A percentile compares a stretch with the other conserved stretches of the same genome.
Evolutionary conservation across 2,888 invertebrate genomes (phyloP).

Genomic region (Xanthorhoe spadicearia): DNA sequence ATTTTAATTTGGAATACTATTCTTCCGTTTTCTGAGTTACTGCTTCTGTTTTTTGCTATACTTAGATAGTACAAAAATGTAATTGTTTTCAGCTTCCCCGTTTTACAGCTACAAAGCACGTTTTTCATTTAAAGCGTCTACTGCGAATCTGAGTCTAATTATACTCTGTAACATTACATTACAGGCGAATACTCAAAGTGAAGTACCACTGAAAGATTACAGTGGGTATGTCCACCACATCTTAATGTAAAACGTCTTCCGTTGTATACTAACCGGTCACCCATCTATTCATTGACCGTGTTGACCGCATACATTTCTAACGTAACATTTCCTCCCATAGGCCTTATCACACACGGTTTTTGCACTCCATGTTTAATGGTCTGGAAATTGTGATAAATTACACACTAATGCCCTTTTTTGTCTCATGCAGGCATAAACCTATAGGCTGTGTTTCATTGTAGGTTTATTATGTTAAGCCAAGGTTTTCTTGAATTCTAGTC

Average conservation of each 20-base stretch:
- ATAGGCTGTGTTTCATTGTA: constrained; percentile 66
- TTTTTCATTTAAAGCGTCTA: no score
- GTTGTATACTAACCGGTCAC: not conserved
- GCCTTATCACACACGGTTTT: constrained; percentile 78
- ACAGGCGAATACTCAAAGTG: no score
- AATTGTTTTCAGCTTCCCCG: no score
- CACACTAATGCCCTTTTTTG: constrained; percentile 76
- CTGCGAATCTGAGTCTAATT: no score
- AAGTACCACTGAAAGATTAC: no score
- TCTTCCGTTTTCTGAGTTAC: no score
- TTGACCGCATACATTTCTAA: constrained; percentile 53
- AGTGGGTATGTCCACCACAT: not conserved
- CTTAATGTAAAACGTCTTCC: not conserved
- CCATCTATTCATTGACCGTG: not conserved
- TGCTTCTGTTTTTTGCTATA: no score
- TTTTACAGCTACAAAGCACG: no score
- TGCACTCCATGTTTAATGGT: constrained; percentile 78
- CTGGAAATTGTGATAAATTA: constrained; percentile 82
- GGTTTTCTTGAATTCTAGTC: constrained; percentile 20
- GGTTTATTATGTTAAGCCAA: constrained; percentile 45
- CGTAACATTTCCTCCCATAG: constrained; percentile 69
- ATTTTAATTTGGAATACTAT: constrained; percentile 2
- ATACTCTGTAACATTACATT: no score
- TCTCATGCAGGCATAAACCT: constrained; percentile 60
- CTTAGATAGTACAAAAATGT: no score